Base-by-base conservation (phyloP, 2,888 invertebrate species). In the Syrista parreyssii region DNA sequence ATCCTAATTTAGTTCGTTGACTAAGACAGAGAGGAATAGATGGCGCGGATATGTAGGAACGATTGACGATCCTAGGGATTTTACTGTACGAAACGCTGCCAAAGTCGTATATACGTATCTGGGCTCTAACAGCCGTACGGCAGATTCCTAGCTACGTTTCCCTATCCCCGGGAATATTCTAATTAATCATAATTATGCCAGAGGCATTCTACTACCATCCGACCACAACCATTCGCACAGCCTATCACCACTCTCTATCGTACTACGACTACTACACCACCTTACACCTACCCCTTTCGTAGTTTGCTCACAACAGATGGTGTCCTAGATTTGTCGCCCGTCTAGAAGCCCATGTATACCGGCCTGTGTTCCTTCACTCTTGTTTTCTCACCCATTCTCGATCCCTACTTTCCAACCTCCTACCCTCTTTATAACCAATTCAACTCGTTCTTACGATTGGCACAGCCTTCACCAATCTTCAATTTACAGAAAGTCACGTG, bases 171-270 rank as follows among this genome's bases (percentile, higher is more conserved):
- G 76, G 81, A 74, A 82, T 83, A 85, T 86, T 84, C 85, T 82
- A 84, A 84, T 85, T 84, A 85, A 86, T 86, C 86, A 85, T 85
- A 86, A 86, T 85, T 85, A 85, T 81, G 84, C 85, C 85, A 83
- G 77, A 78, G 79, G 81, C 85, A 86, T 79, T 82, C 82, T 9
- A 23, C 84, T 79, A 78, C 81, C 55, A 55, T 55, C 55, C 55
- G 55, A 55, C 23, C 55, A 55, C 55, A 23, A 23, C 23, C 40
- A 55, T 55, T 55, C 55, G 55, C 55, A 55, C 55, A 23, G 55
- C 55, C 55, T 55, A 55, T 23, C 55, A 55, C 23, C 55, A 23
- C 55, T 9, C 55, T 23, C 23, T 55, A 55, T 23, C 15, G 23
- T 23, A 55, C 9, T 55, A 23, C 55, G 55, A 55, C 55, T 55